A percentile compares a stretch with the other conserved stretches of the same genome.
phyloP scores from a whole-genome alignment of 92 coral and sea anemone genomes.

The Palythoa grandis region DNA sequence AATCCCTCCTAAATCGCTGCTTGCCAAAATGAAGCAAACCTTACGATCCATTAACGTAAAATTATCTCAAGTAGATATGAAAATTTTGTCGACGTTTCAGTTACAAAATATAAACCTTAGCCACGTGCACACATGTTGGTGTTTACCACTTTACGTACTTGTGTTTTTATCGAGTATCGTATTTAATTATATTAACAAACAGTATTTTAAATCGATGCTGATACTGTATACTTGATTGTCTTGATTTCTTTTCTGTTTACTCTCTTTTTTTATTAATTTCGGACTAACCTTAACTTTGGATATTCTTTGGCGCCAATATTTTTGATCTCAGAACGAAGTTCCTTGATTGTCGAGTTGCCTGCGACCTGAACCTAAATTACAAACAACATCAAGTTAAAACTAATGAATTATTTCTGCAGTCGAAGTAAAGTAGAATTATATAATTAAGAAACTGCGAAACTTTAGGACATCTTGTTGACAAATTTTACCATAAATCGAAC shows the following conservation, averaged over 20 bases:
- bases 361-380: background rate
- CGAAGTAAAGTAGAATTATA: background rate
- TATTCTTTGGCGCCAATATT: background rate
- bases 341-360: background rate
- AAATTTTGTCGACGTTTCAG: too few relatives aligned
- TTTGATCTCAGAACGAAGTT: background rate
- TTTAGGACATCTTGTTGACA: background rate
- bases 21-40: too few relatives aligned
- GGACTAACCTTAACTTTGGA: background rate
- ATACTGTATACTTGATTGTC: background rate
- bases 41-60: too few relatives aligned
- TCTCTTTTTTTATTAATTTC: background rate
- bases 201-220: background rate
- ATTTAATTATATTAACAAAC: too few relatives aligned
- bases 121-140: too few relatives aligned
- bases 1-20: too few relatives aligned
- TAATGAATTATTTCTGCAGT: background rate
- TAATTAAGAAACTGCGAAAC: background rate
- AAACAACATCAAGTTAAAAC: background rate
- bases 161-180: too few relatives aligned
- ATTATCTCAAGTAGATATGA: too few relatives aligned
- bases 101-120: too few relatives aligned
- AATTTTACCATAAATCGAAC: slow-evolving; percentile 1
- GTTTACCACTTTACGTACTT: too few relatives aligned
- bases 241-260: background rate